Conservation (phyloP, 2,113 vertebrate genomes). For the Callopanchax toddi region DNA sequence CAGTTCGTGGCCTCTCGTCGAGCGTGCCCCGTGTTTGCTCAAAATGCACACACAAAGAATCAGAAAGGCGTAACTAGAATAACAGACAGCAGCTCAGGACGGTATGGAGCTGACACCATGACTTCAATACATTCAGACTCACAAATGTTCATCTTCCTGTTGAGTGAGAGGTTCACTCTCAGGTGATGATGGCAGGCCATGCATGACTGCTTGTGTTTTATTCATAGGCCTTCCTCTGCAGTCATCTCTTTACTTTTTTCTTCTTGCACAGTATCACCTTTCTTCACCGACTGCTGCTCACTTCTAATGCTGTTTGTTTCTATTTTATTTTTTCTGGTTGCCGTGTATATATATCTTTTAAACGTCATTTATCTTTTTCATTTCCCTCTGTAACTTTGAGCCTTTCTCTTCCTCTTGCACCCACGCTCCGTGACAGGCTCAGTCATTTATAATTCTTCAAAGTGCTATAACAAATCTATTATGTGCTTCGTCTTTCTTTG, state of each 20-base stretch:
- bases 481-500: neutral
- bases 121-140: slow-evolving; percentile 17
- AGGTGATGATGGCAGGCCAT: slow-evolving; percentile 23
- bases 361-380: slow-evolving; percentile 38
- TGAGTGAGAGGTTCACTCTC: slow-evolving; percentile 2
- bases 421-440: slow-evolving; percentile 6
- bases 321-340: slow-evolving; percentile 34
- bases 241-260: slow-evolving; percentile 6
- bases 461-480: slow-evolving; percentile 8
- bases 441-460: slow-evolving; percentile 32
- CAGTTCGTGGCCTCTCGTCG: slow-evolving; percentile 50
- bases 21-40: slow-evolving; percentile 52
- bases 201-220: slow-evolving; percentile 49
- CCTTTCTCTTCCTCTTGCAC: neutral
- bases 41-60: slow-evolving; percentile 3
- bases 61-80: neutral
- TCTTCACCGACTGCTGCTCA: neutral
- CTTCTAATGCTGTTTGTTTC: slow-evolving; percentile 48
- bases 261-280: slow-evolving; percentile 1
- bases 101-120: neutral
- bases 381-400: neutral
- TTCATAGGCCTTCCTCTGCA: slow-evolving; percentile 38
- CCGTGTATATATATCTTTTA: slow-evolving; percentile 35
- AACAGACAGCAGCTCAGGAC: neutral
- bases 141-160: slow-evolving; percentile 20